Base-by-base conservation (phyloP, 2,797 vertebrate genomes). In the Malacoctenus gilli region DNA sequence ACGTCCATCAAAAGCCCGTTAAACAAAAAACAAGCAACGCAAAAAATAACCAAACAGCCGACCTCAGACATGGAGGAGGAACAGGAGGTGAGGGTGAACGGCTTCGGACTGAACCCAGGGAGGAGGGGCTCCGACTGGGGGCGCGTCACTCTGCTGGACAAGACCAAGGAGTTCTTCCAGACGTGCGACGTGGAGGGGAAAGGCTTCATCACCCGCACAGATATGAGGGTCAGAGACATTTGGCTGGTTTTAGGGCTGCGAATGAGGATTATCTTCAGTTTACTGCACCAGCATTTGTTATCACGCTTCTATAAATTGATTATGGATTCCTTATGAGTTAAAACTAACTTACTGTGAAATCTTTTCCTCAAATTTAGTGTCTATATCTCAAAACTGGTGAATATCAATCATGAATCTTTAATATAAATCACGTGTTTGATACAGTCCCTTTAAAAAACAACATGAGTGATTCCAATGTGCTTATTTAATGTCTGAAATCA, bases 91-190 rank as follows among this genome's bases (percentile, higher is more conserved):
- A 44, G 42, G 44, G 48, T 68, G 42, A 84, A 85, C 4, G 74
- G 75, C 11, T 34, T 22, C 11, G 47, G 37, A 21, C 30, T 2
- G 37, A 49, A 10, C 68, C 55, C 39, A 1, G 79, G 52, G 11
- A 75, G 40, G 23, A 80, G 42, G 30, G 69, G 76, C n/a, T 84
- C 87, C 3, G 82, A 79, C 8, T 77, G 73, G 46, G 88, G 64
- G 25, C 73, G 47, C n/a, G 60, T 83, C 63, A 50, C 79, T 50
- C 79, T 95, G 79, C 75, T 93, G 88, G 91, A 77, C 58, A 96
- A 94, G 86, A 92, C 91, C 8, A 88, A 83, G 35, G 95, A 97
- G 47, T 95, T 97, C 85, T 98, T 98, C 82, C 92, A 91, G 90
- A 93, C 92, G 41, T 97, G 95, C 44, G 96, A 98, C 28, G 71